Base-by-base conservation (phyloP, 1,140 invertebrate species). In the Neuroterus valhalla region DNA sequence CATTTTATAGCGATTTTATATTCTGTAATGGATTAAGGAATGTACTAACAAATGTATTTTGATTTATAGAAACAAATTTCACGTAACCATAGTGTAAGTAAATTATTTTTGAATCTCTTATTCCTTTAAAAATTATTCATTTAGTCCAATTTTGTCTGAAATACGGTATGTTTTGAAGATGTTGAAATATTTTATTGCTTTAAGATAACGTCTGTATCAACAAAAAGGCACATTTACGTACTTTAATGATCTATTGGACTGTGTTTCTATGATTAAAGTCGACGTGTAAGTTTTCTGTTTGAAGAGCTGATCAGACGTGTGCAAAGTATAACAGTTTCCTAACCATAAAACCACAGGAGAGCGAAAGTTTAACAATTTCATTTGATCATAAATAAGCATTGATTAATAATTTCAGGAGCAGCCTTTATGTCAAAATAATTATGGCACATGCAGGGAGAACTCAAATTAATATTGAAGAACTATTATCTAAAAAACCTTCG, bases 51-150 rank as follows among this genome's bases (percentile, higher is more conserved):
- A 69, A 74, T 71, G 72, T 68, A 74, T 66, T 68, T 48, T 66
- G 46, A n/a, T 11, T 46, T 45, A 50, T 23, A 71, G 46, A 14
- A 17, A 71, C 21, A 80, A 77, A 78, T 80, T 77, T 21, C 15
- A 67, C 17, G 70, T 77, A 71, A n/a, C 14, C 46, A 50, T 52
- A 31, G 23, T 43, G 75, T 79, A 74, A 74, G 75, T 50, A 3
- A 66, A 19, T 8, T 50, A 43, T 6, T 45, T 26, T 31, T 46
- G 12, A 31, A 38, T 55, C 26, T 14, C 23, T 26, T 11, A 31
- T 31, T 12, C 14, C 4, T 31, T 38, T 3, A 15, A n/a, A 62
- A 62, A 62, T 62, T 15, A 62, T n/a, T 62, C 15, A 4, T 15
- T 23, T 62, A 5, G 4, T 15, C 14, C n/a, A 14, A 12, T 8